Base-by-base conservation (phyloP, 2,113 vertebrate genomes). In the Podarcis muralis region DNA sequence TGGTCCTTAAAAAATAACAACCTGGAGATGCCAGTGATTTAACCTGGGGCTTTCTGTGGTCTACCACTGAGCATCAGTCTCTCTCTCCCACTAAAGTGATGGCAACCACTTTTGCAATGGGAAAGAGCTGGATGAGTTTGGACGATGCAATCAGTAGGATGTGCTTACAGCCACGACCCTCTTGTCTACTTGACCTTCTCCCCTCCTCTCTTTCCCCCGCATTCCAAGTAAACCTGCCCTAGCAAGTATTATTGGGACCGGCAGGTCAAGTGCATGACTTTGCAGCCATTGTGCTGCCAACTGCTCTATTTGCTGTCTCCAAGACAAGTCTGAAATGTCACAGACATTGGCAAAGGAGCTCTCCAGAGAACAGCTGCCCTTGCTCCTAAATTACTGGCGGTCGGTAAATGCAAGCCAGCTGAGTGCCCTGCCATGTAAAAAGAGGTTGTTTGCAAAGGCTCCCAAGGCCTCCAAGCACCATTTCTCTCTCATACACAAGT, bases 151-250 rank as follows among this genome's bases (percentile, higher is more conserved):
- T 32, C 48, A 1, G 7, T 1, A 2, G 27, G 12, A 30, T 43
- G 69, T 4, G 6, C 37, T 18, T 9, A 9, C 0, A 23, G 7
- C 3, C 5, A 6, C 1, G 4, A 2, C 1, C 0, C 4, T 32
- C 30, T 65, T 37, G 68, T 20, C 74, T 18, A 16, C 22, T 6
- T 1, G 20, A 32, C 43, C 18, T 40, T 65, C 62, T 57, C 1
- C 25, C 66, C 6, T 69, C 27, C 37, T 23, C 48, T n/a, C 30
- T 0, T 6, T 43, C 35, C 11, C 83, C 6, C 0, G 8, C 22
- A 53, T 48, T 68, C 7, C 23, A 37, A 89, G 40, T 7, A 53
- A 78, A 82, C n/a, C 59, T 85, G 37, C 12, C 37, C 53, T 40
- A 79, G 69, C 5, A 53, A 27, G 23, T 5, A 0, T 43, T 76